These are phyloP conservation scores for Macrosteles quadrilineatus DNA, from an alignment of 1,140 invertebrate genomes.

Conservation along the genomic window DNA sequence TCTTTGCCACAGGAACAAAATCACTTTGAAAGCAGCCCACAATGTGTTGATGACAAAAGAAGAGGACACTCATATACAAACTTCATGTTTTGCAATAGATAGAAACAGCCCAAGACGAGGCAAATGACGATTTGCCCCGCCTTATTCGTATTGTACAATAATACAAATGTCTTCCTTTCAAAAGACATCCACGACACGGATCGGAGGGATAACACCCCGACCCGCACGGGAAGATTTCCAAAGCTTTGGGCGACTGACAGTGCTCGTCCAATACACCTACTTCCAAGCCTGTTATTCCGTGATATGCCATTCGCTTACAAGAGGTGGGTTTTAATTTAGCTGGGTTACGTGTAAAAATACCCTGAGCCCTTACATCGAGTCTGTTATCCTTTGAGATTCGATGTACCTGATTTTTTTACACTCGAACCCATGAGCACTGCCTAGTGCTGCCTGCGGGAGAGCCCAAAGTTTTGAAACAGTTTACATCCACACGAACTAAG, in stretches of 20 bases:
- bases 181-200: neutral
- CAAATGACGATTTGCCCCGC: conserved; percentile 19
- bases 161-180: conserved; percentile 29
- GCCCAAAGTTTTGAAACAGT: conserved; percentile 25
- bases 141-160: conserved; percentile 33
- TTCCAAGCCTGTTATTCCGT: conserved; percentile 20
- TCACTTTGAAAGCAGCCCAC: conserved; percentile 19
- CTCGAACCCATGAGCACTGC: conserved; percentile 16
- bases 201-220: neutral
- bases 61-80: conserved; percentile 35
- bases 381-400: neutral
- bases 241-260: conserved; percentile 21
- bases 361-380: conserved; percentile 29
- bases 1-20: conserved; percentile 20
- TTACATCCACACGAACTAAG: conserved; percentile 24
- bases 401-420: conserved; percentile 32
- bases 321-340: conserved; percentile 1
- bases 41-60: conserved; percentile 27
- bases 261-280: conserved; percentile 4
- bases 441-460: conserved; percentile 9
- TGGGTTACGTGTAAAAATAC: conserved; percentile 31
- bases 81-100: conserved; percentile 29
- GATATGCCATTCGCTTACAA: conserved; percentile 23
- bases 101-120: conserved; percentile 29
- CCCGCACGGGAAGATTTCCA: conserved; percentile 8